Conservation (phyloP, 2,797 vertebrate genomes). For the Podarcis lilfordi region DNA sequence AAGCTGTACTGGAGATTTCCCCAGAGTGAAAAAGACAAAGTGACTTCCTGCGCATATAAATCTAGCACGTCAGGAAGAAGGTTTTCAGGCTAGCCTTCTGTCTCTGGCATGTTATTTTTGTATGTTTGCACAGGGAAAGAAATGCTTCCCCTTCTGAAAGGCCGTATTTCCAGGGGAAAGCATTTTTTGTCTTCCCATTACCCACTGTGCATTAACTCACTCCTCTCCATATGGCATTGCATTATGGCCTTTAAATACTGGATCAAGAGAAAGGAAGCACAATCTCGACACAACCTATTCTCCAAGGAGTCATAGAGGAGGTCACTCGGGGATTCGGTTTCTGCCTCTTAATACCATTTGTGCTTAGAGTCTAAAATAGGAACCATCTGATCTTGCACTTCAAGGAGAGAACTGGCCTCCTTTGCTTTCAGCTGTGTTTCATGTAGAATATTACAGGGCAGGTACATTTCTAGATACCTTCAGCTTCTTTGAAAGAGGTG, state of each 20-base stretch:
- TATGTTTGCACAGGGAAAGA: background rate
- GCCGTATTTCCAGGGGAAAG: slow-evolving; percentile 2
- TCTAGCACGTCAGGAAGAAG: background rate
- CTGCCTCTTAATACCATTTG: slow-evolving; percentile 50
- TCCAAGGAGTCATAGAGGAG: slow-evolving; percentile 33
- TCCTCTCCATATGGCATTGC: background rate
- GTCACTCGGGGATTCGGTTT: slow-evolving; percentile 37
- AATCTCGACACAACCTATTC: rapidly evolving
- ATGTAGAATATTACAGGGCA: background rate
- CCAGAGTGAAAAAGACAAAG: background rate
- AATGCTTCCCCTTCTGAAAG: background rate
- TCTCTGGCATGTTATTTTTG: background rate
- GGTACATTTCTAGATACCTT: background rate
- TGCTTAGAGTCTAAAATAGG: slow-evolving; percentile 60
- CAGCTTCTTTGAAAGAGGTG: slow-evolving; percentile 9
- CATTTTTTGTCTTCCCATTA: background rate
- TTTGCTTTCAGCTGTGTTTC: background rate
- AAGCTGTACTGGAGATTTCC: too few relatives aligned
- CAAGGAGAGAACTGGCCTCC: background rate
- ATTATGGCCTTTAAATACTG: background rate
- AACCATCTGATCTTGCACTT: slow-evolving; percentile 37
- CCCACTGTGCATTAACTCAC: rapidly evolving
- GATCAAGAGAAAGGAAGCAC: slow-evolving; percentile 40
- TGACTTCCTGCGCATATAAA: background rate
- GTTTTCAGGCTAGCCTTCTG: background rate